These are phyloP conservation scores for Gari tellinella DNA, from an alignment of 2,888 invertebrate species.

Conservation along the genomic window DNA sequence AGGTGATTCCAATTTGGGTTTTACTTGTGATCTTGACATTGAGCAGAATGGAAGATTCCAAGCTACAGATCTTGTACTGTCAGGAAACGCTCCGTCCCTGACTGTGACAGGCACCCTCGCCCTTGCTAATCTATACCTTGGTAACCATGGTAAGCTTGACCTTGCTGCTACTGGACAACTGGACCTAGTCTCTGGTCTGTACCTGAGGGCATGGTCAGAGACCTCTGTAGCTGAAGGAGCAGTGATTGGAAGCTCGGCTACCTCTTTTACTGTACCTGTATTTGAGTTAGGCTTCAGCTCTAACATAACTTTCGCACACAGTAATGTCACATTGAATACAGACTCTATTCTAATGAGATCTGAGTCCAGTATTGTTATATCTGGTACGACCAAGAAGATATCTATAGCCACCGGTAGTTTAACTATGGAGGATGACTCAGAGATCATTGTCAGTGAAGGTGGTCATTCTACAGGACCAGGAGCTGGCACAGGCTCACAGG, in stretches of 20 bases:
- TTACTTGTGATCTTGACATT: slow-evolving; percentile 35
- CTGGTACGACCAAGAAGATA: slow-evolving; percentile 38
- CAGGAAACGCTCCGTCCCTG: slow-evolving; percentile 52
- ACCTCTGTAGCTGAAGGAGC: slow-evolving; percentile 28
- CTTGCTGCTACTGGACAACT: slow-evolving; percentile 48
- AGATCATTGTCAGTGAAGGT: slow-evolving; percentile 32
- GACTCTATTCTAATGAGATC: slow-evolving; percentile 35
- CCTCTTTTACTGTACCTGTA: slow-evolving; percentile 14
- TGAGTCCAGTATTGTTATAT: slow-evolving; percentile 19
- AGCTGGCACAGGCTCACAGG: slow-evolving; percentile 28
- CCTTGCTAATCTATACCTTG: slow-evolving; percentile 42
- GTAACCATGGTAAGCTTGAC: slow-evolving; percentile 50
- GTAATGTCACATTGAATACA: slow-evolving; percentile 22
- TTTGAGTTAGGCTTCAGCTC: slow-evolving; percentile 37
- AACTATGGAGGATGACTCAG: slow-evolving; percentile 41
- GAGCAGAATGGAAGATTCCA: slow-evolving; percentile 26
- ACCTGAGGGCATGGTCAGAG: slow-evolving; percentile 50
- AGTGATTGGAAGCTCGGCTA: slow-evolving; percentile 4
- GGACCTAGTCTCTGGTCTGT: slow-evolving; percentile 17
- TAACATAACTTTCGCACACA: slow-evolving; percentile 26
- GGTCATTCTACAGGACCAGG: slow-evolving; percentile 53
- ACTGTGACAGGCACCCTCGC: slow-evolving; percentile 52
- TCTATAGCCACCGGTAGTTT: slow-evolving; percentile 29
- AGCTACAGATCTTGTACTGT: slow-evolving; percentile 40
- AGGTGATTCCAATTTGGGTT: slow-evolving; percentile 42